These are phyloP conservation scores for Beaufortia kweichowensis DNA, from an alignment of 2,113 vertebrate species.

Conservation along the genomic window DNA sequence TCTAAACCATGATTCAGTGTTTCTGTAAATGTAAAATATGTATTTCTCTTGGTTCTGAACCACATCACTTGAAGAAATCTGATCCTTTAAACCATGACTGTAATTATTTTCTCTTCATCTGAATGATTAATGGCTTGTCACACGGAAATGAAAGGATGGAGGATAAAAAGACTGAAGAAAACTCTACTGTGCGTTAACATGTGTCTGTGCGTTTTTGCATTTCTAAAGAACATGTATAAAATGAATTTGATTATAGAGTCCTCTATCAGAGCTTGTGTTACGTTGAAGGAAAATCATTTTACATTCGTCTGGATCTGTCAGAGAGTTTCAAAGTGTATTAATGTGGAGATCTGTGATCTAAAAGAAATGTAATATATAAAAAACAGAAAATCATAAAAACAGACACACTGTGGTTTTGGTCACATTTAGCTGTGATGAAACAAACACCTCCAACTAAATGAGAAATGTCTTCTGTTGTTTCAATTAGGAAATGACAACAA, in stretches of 20 bases:
- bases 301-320: background rate
- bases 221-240: conserved; percentile 38
- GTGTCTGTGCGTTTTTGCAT: too few species aligned
- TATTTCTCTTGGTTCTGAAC: conserved; percentile 43
- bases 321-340: conserved; percentile 3
- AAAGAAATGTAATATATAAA: background rate
- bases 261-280: conserved; percentile 7
- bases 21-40: conserved; percentile 31
- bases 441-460: background rate
- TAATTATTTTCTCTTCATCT: conserved; percentile 52
- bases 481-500: conserved; percentile 20
- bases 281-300: background rate
- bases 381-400: background rate
- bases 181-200: conserved; percentile 30
- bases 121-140: conserved; percentile 54
- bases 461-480: background rate
- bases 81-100: conserved; percentile 29
- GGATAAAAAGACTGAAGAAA: conserved; percentile 37
- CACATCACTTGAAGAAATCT: conserved; percentile 45
- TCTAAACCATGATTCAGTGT: conserved; percentile 44
- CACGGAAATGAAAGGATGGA: conserved; percentile 52
- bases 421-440: background rate
- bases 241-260: conserved; percentile 29
- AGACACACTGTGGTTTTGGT: background rate
- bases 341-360: background rate